Percentiles rank a stretch among this genome's conserved stretches.
phyloP scores from a whole-genome alignment of 2,888 invertebrate genomes.

The Troilus luridus region DNA sequence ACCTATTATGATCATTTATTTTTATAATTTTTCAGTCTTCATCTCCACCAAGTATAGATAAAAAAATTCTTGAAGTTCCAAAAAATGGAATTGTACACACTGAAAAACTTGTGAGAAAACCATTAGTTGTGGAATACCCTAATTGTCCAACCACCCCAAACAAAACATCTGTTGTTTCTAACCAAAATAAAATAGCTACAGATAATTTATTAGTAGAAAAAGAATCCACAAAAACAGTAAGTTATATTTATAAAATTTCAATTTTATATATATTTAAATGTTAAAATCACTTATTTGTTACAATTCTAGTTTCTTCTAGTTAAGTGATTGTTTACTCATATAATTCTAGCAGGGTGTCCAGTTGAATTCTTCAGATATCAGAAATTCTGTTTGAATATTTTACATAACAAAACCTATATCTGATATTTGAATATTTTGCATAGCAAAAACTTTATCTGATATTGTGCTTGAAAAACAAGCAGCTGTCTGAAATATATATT shows the following conservation, averaged over 20 bases:
- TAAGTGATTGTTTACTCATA: no score
- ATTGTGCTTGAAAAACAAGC: no score
- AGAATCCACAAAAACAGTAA: slow-evolving; percentile 7
- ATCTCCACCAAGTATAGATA: neutral
- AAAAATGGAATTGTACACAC: neutral
- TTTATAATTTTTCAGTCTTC: slow-evolving; percentile 16
- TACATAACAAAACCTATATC: no score
- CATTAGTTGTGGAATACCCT: neutral
- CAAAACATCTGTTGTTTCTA: neutral
- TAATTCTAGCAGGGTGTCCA: no score
- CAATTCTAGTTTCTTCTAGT: no score
- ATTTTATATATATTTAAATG: neutral
- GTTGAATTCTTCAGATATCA: no score
- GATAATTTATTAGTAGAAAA: neutral
- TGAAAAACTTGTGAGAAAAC: slow-evolving; percentile 1
- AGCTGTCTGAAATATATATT: no score
- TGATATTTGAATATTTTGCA: no score
- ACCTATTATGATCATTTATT: neutral
- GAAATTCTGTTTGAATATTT: no score
- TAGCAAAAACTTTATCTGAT: no score
- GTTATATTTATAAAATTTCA: neutral
- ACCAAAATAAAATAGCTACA: neutral
- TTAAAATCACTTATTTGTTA: no score
- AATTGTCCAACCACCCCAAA: neutral
- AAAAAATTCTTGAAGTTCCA: slow-evolving; percentile 13